Base-by-base conservation (phyloP, 2,113 vertebrate species). In the Ctenodactylus gundi region DNA sequence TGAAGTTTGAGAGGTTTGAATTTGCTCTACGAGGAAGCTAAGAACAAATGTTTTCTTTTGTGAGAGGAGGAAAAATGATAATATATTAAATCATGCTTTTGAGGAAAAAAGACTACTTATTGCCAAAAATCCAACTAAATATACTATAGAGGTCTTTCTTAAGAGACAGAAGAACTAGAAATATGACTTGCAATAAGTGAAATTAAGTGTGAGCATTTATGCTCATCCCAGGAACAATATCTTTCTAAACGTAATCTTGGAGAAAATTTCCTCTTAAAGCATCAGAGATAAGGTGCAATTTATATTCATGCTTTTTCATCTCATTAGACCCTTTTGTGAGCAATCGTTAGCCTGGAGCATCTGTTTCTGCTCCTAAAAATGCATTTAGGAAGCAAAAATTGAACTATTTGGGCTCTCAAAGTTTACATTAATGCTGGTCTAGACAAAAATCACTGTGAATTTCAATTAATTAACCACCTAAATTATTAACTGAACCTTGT, bases 301-400 rank as follows among this genome's bases (percentile, higher is more conserved):
- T 96, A 95, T 95, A 96, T 96, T 95, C 89, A 94, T 93, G 60
- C n/a, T 82, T 93, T 91, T 83, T 92, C 88, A 94, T 88, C 90
- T 93, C 73, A 65, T 95, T 94, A 92, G 78, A 78, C 36, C 77
- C 85, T 95, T 95, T 91, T 86, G 88, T 90, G 90, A 90, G 36
- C 49, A 77, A 51, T 90, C 49, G 72, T 80, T 77, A 87, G 60
- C 87, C 70, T 87, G 36, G 27, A 95, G 27, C 75, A 75, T 95
- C 72, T 92, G 65, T 70, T 80, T 78, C 75, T 89, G 64, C 68
- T 91, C 68, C 75, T 95, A 53, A 41, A 86, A 83, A 86, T 84
- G 53, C 9, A 4, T 31, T 94, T 87, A 72, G 17, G 82, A 91
- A 84, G 49, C 49, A 62, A 88, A n/a, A 91, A 84, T 73, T 84